Base-by-base conservation (phyloP, 2,888 invertebrate species). In the Lingula anatina region DNA sequence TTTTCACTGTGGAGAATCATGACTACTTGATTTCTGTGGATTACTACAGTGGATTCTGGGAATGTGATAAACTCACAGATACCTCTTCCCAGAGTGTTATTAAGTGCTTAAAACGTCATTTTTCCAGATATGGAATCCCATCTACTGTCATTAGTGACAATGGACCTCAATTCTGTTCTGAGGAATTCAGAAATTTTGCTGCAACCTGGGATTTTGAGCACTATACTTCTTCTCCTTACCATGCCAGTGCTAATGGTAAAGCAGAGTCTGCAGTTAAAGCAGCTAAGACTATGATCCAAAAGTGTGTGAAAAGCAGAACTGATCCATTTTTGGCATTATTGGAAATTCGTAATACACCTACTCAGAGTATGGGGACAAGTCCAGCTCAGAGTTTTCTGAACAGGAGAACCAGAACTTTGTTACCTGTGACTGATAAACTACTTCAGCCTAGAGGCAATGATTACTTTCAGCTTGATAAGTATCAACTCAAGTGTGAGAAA, bases 261-360 rank as follows among this genome's bases (percentile, higher is more conserved):
- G 48, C 51, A 0, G 52, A 56, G 44, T 44, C 47, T 26, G 51
- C 50, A 9, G 54, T 58, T 15, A 51, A 55, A 35, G 49, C 47
- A 12, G 54, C 53, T 1, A 57, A 59, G 28, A 37, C 49, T 20
- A 37, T 53, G 2, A 46, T 54, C 48, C 36, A 43, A 26, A 51
- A 49, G 31, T 51, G 49, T 2, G 44, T 43, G 41, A 41, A 41
- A 2, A 23, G 43, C 5, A 35, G 49, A 12, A 21, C 43, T 20
- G 52, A 53, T 39, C 53, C 50, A 3, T 55, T 52, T 47, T 44
- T 53, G 2, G 49, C 55, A 2, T 37, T 55, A 21, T 44, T 57
- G 18, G 53, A 60, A 24, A 56, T 56, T 36, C 31, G 55, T 9
- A 56, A 57, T 42, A 55, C 52, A 23, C 57, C 55, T 3, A 42